phyloP scores from a whole-genome alignment of 1,140 invertebrate genomes.

The Aphelinus atriplicis region DNA sequence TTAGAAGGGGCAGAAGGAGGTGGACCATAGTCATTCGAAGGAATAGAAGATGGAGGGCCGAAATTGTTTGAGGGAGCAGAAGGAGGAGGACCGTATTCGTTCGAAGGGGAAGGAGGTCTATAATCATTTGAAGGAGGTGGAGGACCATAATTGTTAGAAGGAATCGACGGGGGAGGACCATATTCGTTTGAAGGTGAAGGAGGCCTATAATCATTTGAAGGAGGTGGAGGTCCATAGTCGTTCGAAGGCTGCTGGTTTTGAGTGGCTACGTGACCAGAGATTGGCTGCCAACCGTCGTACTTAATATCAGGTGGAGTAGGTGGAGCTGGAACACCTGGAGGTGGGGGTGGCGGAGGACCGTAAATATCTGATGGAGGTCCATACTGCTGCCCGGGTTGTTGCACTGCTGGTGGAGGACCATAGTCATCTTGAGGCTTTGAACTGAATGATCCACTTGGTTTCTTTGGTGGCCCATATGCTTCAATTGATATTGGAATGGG shows the following conservation, averaged over 20 bases:
- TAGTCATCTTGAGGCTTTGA: slow-evolving; percentile 61
- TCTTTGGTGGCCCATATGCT: slow-evolving; percentile 58
- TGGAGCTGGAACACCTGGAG: slow-evolving; percentile 75
- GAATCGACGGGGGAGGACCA: neutral
- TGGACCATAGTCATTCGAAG: slow-evolving; percentile 19
- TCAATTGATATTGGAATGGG: slow-evolving; percentile 57
- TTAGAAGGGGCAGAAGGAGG: slow-evolving; percentile 10
- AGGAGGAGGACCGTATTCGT: slow-evolving; percentile 38
- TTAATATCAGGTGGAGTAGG: slow-evolving; percentile 79
- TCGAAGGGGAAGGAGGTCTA: slow-evolving; percentile 11
- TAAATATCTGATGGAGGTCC: slow-evolving; percentile 64
- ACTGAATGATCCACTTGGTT: slow-evolving; percentile 64
- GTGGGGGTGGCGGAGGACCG: slow-evolving; percentile 68
- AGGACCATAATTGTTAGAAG: slow-evolving; percentile 11
- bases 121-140: slow-evolving; percentile 23
- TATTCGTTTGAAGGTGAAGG: slow-evolving; percentile 22
- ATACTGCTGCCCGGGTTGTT: slow-evolving; percentile 53
- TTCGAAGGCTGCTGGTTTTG: slow-evolving; percentile 24
- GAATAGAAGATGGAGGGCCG: slow-evolving; percentile 18
- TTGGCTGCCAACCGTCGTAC: slow-evolving; percentile 87
- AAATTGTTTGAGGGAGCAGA: slow-evolving; percentile 17
- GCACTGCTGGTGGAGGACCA: slow-evolving; percentile 60
- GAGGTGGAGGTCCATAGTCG: slow-evolving; percentile 36
- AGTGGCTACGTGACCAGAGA: slow-evolving; percentile 70
- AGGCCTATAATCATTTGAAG: slow-evolving; percentile 33